phyloP scores from a whole-genome alignment of 1,140 invertebrate species.

The Cyrtorhinus lividipennis region DNA sequence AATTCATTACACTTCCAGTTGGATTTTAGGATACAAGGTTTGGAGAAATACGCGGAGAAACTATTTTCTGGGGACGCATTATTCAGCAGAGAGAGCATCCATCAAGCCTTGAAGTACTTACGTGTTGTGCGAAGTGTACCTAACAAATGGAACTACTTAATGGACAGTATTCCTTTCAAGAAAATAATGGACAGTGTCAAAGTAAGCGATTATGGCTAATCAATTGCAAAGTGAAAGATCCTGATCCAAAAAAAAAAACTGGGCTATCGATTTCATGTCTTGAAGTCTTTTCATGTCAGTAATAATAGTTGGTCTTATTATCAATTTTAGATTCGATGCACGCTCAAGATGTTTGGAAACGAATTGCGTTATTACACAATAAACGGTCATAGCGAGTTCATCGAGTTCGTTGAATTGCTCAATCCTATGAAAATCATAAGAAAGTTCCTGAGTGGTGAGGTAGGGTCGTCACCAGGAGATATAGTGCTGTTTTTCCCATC shows the following conservation, averaged over 20 bases:
- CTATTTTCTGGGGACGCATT: slow-evolving; percentile 62
- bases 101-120: slow-evolving; percentile 37
- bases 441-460: slow-evolving; percentile 55
- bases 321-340: slow-evolving; percentile 28
- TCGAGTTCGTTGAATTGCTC: slow-evolving; percentile 39
- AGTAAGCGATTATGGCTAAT: too few species aligned
- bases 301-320: too few species aligned
- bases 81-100: slow-evolving; percentile 44
- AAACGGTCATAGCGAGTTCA: slow-evolving; percentile 49
- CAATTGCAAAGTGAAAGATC: too few species aligned
- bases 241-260: too few species aligned
- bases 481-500: too few species aligned
- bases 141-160: slow-evolving; percentile 22
- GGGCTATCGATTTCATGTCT: too few species aligned
- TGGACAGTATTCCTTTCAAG: slow-evolving; percentile 39
- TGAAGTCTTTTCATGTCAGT: too few species aligned
- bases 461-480: too few species aligned
- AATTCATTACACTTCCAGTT: slow-evolving; percentile 34
- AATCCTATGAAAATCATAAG: slow-evolving; percentile 52
- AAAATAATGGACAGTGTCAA: slow-evolving; percentile 41
- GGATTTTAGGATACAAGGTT: slow-evolving; percentile 61
- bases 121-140: slow-evolving; percentile 37
- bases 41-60: slow-evolving; percentile 67
- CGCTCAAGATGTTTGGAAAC: slow-evolving; percentile 58
- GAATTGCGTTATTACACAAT: slow-evolving; percentile 54